Evolutionary conservation across 2,888 invertebrate genomes (phyloP).

Genomic region (Cosmopolites sordidus): DNA sequence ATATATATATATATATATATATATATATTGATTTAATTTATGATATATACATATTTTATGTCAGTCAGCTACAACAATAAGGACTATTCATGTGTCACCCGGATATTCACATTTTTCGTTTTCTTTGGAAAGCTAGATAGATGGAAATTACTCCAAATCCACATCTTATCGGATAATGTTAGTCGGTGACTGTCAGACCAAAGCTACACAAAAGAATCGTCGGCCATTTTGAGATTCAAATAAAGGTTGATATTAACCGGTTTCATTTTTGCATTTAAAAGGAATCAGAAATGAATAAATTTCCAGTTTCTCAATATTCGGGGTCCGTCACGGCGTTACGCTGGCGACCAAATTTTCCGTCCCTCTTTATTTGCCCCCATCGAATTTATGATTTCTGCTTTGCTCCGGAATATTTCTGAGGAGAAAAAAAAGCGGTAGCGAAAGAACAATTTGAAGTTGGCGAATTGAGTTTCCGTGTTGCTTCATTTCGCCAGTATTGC

Average conservation of each 20-base stretch:
- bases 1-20: too few species aligned
- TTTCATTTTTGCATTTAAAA: conserved; percentile 19
- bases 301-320: conserved; percentile 8
- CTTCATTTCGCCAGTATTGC: too few species aligned
- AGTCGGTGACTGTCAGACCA: too few species aligned
- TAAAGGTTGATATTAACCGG: conserved; percentile 8
- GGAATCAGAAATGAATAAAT: conserved; percentile 14
- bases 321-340: neutral
- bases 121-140: too few species aligned
- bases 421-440: neutral
- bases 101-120: too few species aligned
- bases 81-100: too few species aligned
- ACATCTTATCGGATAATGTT: too few species aligned
- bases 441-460: neutral
- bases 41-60: too few species aligned
- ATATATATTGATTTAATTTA: too few species aligned
- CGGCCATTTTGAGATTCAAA: conserved; percentile 3
- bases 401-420: neutral
- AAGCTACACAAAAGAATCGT: neutral
- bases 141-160: too few species aligned
- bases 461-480: neutral
- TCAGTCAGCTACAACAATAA: too few species aligned
- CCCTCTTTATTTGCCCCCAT: neutral
- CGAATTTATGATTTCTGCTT: too few species aligned
- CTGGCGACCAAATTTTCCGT: neutral